phyloP scores from a whole-genome alignment of 2,888 invertebrate species.

The Pollenia labialis region DNA sequence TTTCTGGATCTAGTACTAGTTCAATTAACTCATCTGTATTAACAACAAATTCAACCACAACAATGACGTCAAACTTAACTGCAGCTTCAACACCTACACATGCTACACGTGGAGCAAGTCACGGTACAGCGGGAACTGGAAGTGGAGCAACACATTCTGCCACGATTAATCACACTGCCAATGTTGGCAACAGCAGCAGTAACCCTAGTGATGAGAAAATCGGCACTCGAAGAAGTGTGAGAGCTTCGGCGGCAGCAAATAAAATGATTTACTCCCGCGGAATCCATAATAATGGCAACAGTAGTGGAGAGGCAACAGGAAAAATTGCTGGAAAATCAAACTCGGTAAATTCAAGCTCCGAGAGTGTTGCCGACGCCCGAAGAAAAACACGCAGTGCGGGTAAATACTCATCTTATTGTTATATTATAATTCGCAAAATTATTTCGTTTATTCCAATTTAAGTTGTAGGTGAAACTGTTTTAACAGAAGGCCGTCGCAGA shows the following conservation, averaged over 20 bases:
- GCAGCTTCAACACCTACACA: conserved; percentile 75
- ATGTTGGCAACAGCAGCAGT: conserved; percentile 67
- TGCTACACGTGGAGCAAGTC: conserved; percentile 78
- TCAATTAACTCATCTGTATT: conserved; percentile 49
- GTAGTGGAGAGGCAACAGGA: conserved; percentile 64
- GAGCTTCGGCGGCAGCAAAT: conserved; percentile 83
- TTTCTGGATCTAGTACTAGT: conserved; percentile 66
- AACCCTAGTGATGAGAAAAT: conserved; percentile 84
- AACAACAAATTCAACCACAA: conserved; percentile 41
- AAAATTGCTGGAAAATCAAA: conserved; percentile 80
- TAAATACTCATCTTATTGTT: conserved; percentile 78
- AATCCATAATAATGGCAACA: conserved; percentile 40
- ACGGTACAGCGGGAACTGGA: conserved; percentile 75
- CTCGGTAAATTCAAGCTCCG: conserved; percentile 75
- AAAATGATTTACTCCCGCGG: conserved; percentile 83
- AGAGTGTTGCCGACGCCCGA: conserved; percentile 82
- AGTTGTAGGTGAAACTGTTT: conserved; percentile 82
- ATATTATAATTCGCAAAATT: background rate
- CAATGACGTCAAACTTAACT: conserved; percentile 24
- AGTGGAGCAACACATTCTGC: conserved; percentile 19
- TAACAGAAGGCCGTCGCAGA: conserved; percentile 85
- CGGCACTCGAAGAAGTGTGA: conserved; percentile 86
- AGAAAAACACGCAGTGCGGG: conserved; percentile 90
- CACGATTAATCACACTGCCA: conserved; percentile 68
- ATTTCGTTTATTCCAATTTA: conserved; percentile 38